Evolutionary conservation across 2,797 vertebrate genomes (phyloP).

Genomic region (Amphiprion clarkii): DNA sequence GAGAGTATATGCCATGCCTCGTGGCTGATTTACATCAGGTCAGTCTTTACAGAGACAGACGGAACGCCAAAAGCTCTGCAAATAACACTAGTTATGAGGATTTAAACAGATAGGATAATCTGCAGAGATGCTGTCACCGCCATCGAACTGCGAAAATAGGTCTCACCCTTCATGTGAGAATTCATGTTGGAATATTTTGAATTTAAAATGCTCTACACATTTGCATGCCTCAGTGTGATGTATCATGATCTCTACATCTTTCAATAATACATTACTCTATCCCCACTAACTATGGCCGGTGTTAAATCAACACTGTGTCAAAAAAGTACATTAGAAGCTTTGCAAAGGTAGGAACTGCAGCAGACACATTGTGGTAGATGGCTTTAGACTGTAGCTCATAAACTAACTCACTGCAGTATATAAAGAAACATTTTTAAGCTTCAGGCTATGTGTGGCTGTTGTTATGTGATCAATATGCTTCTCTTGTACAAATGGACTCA

Average conservation of each 20-base stretch:
- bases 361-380: background rate
- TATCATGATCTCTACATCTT: background rate
- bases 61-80: constrained; percentile 25
- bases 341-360: constrained; percentile 4
- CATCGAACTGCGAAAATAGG: constrained; percentile 37
- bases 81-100: constrained; percentile 46
- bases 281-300: background rate
- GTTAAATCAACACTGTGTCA: background rate
- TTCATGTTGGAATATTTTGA: constrained; percentile 12
- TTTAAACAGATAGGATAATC: constrained; percentile 43
- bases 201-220: background rate
- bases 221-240: background rate
- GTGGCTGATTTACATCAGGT: constrained; percentile 66
- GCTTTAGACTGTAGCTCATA: constrained; percentile 9
- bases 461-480: constrained; percentile 34
- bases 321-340: background rate
- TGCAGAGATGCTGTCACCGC: constrained; percentile 38
- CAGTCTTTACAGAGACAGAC: constrained; percentile 44
- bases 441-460: background rate
- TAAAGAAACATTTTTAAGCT: background rate
- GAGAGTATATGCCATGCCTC: constrained; percentile 41
- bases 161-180: constrained; percentile 2
- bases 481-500: constrained; percentile 13
- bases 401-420: constrained; percentile 13
- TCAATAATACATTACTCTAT: background rate